phyloP scores from a whole-genome alignment of 2,797 vertebrate species.

The Mormyrus hasselquistii region DNA sequence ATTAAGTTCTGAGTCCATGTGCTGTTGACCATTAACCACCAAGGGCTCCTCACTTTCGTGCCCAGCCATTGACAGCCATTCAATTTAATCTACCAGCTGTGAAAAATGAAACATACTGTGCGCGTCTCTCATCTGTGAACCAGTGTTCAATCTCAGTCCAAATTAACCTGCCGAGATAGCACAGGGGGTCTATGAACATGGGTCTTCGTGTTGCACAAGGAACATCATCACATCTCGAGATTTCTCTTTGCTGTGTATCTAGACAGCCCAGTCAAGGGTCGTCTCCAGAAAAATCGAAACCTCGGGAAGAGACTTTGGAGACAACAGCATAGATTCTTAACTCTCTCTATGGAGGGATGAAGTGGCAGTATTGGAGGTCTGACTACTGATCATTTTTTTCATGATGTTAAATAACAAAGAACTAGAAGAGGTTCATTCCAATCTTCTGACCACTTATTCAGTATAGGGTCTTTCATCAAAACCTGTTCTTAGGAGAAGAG shows the following conservation, averaged over 20 bases:
- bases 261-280: background rate
- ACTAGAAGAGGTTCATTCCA: background rate
- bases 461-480: background rate
- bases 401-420: background rate
- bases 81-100: background rate
- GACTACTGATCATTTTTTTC: background rate
- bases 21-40: constrained; percentile 21
- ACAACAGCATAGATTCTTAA: background rate
- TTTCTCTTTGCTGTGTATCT: constrained; percentile 27
- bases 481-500: background rate
- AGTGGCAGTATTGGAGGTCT: background rate
- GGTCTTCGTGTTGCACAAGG: constrained; percentile 32
- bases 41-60: constrained; percentile 37
- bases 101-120: constrained; percentile 21
- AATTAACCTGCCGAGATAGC: constrained; percentile 57
- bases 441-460: background rate
- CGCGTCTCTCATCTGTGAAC: constrained; percentile 33
- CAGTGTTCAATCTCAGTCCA: constrained; percentile 54
- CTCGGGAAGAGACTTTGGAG: background rate
- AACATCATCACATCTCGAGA: constrained; percentile 43
- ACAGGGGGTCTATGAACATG: constrained; percentile 52
- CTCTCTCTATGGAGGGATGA: background rate
- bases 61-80: constrained; percentile 40
- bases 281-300: background rate
- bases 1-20: background rate